Base-by-base conservation (phyloP, 1,140 invertebrate species). In the Lamellibrachia luymesi region DNA sequence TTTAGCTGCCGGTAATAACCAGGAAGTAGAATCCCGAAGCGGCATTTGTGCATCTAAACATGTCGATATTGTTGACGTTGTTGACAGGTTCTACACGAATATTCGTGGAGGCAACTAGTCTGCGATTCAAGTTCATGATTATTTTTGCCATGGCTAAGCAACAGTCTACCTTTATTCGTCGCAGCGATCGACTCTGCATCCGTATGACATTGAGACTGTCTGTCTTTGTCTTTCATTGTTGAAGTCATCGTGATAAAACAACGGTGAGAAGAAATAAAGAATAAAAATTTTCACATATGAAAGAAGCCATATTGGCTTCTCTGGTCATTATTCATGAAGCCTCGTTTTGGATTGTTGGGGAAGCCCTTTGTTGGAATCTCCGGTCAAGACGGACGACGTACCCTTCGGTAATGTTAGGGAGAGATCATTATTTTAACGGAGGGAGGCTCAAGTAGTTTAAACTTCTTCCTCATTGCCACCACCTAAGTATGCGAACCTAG, bases 171-270 rank as follows among this genome's bases (percentile, higher is more conserved):
- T 80, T 10, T 80, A 80, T 80, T 80, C 64, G 64, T 80, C 64
- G 17, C 64, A 80, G 64, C 64, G 64, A 80, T 80, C 64, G 64
- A 80, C 64, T 80, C 64, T 22, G 64, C 25, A 80, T 80, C 64
- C 64, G 64, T 80, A 80, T 80, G 64, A 80, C 64, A 80, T 80
- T 10, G 64, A 80, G 64, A 80, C 64, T 80, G 64, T 80, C 5
- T 80, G 64, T 80, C 64, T 80, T 80, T 80, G 64, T 80, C 64
- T 80, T 80, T 80, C 64, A 80, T 80, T 80, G 64, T 80, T 80
- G 64, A 80, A 80, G 64, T 80, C 64, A 80, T 80, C 64, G 64
- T 80, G 64, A 80, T 80, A 80, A 80, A 80, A 80, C 64, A 80
- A 80, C 64, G 13, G 64, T 80, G 64, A 80, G 64, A 80, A 80